phyloP scores from a whole-genome alignment of 2,113 vertebrate species.

The Alouatta palliata region DNA sequence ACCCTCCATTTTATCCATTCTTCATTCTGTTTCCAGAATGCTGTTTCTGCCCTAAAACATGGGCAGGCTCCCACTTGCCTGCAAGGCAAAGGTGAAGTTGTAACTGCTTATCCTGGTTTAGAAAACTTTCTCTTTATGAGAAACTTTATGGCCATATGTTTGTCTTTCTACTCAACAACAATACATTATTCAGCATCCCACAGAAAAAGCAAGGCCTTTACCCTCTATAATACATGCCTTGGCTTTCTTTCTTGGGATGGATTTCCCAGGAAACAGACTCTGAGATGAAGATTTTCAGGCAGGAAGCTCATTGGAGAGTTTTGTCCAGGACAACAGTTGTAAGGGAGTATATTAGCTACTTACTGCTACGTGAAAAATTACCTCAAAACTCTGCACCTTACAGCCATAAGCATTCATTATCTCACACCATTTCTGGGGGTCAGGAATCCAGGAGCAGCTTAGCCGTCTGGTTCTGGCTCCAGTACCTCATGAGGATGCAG shows the following conservation, averaged over 20 bases:
- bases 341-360: not conserved
- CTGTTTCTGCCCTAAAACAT: not conserved
- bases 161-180: not conserved
- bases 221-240: not conserved
- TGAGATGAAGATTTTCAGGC: not conserved
- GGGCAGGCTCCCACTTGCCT: not conserved
- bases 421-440: not conserved
- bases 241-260: not conserved
- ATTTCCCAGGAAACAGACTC: slow-evolving; percentile 33
- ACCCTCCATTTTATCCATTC: not conserved
- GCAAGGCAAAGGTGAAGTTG: not conserved
- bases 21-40: slow-evolving; percentile 17
- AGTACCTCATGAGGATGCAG: not conserved
- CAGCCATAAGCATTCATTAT: not conserved
- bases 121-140: not conserved
- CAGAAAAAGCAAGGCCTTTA: not conserved
- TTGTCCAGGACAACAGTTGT: not conserved
- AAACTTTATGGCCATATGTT: not conserved
- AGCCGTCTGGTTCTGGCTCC: not conserved
- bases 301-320: not conserved
- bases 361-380: not conserved
- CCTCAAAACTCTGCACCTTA: not conserved
- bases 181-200: not conserved
- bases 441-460: not conserved
- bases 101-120: not conserved